A percentile compares a stretch with the other conserved stretches of the same genome.
Conservation (phyloP, 2,113 vertebrate genomes). For the Corydoras maculifer region DNA sequence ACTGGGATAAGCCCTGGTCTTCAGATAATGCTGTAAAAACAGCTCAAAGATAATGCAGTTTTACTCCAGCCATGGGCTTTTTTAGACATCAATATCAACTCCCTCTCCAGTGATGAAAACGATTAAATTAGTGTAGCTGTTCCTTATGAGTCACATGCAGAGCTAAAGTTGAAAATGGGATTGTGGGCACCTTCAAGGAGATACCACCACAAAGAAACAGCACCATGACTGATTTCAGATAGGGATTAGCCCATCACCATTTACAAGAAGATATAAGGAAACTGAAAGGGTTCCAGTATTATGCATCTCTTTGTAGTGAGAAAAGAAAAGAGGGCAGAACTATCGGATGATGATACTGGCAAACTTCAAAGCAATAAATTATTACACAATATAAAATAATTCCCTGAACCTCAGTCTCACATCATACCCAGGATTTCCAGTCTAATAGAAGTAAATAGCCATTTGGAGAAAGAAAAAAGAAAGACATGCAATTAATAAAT, state of each 20-base stretch:
- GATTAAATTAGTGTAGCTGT: slow-evolving; percentile 62
- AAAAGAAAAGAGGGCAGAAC: no score
- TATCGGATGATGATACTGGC: not conserved
- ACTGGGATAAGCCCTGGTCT: slow-evolving; percentile 14
- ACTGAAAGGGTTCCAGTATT: slow-evolving; percentile 26
- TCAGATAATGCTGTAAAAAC: slow-evolving; percentile 22
- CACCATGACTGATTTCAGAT: slow-evolving; percentile 37
- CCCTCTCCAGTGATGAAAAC: slow-evolving; percentile 66
- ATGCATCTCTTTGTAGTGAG: no score
- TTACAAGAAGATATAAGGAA: slow-evolving; percentile 22
- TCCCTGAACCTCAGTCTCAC: no score
- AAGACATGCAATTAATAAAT: no score
- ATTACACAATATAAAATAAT: no score
- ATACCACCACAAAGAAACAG: slow-evolving; percentile 27
- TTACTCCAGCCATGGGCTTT: slow-evolving; percentile 53
- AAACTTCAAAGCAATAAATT: slow-evolving; percentile 52
- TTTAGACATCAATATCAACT: slow-evolving; percentile 54
- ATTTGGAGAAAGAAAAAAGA: no score
- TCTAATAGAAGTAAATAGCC: no score
- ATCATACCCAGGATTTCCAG: no score
- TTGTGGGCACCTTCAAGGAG: slow-evolving; percentile 35
- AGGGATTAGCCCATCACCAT: not conserved
- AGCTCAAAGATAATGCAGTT: not conserved
- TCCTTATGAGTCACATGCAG: slow-evolving; percentile 47
- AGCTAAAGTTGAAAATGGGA: slow-evolving; percentile 46